Base-by-base conservation (phyloP, 1,140 invertebrate genomes). In the Gonioctena quinquepunctata region DNA sequence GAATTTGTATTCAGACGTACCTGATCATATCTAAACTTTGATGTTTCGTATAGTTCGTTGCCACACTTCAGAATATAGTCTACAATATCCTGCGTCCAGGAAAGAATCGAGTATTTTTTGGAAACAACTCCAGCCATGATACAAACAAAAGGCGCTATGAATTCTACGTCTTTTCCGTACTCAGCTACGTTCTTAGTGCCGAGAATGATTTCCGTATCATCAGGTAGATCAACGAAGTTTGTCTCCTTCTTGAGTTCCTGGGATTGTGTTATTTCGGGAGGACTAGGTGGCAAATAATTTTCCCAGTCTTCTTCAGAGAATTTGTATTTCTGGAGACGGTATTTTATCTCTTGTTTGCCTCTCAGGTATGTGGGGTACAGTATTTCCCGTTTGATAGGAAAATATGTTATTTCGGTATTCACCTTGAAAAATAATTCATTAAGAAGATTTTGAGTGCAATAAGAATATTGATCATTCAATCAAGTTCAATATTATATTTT, bases 81-180 rank as follows among this genome's bases (percentile, higher is more conserved):
- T 0, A 88, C 82, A 3, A 87, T 83, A 0, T 83, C 83, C 1
- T 66, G 11, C 0, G 83, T 84, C 86, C 86, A 88, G 0, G 86
- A 82, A 21, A 81, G 81, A 0, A 87, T 79, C 0, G 78, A 68
- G 64, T 87, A 87, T 65, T 88, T 87, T 71, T 85, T 84, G 2
- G 85, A 86, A 1, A 86, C 86, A 0, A 85, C 84, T 8, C 84
- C 80, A 2, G 86, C 85, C 84, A 87, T 86, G n/a, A 87, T 84
- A 3, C 85, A 84, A 0, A 83, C 80, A 71, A 87, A 88, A 0
- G 86, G 87, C 2, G 86, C 78, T 13, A 84, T 78, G 63, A 84
- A 83, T 16, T 79, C 72, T 0, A 82, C 67, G 1, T 79, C 70
- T 23, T 74, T 60, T 7, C 81, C 79, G 6, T 71, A 68, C 1